Base-by-base conservation (phyloP, 2,113 vertebrate genomes). In the Lichenostomus cassidix region DNA sequence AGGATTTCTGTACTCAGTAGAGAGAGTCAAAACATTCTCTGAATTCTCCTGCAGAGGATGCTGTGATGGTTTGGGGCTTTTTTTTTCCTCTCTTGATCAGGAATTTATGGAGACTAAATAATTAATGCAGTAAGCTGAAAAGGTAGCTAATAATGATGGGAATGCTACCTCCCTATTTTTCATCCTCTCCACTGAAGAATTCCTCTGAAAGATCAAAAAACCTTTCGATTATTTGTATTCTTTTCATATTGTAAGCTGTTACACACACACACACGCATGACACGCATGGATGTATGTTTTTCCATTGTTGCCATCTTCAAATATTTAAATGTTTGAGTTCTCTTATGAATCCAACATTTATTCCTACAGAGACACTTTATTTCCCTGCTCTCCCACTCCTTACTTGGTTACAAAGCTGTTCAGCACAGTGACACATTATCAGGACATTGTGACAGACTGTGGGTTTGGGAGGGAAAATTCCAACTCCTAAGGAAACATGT, bases 41-140 rank as follows among this genome's bases (percentile, higher is more conserved):
- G 20, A 76, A 46, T 27, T 83, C 8, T 50, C 14, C 6, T 47
- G 19, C 29, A 47, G 27, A 79, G 9, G 5, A 52, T 35, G 18
- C 7, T 42, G 9, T 56, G 17, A 24, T 31, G 13, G 18, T 37
- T 69, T 59, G 7, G 5, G 0, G 0, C 10, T n/a, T n/a, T 47
- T 33, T 56, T 42, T 9, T 0, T 14, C 11, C 2, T 15, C 7
- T 63, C 18, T 52, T 63, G 14, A 25, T 64, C 20, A 85, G 19
- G 27, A 78, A 46, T 79, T 86, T 79, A 35, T 59, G 39, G 60
- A 84, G 9, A 18, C 1, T 65, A 69, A 65, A n/a, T 56, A 74
- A 58, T 65, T 35, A 29, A 63, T n/a, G 6, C 7, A 20, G 15
- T 27, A 82, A 41, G 1, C 2, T 67, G 39, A 46, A 95, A 87